These are phyloP conservation scores for Magallana gigas DNA, from an alignment of 1,140 invertebrate genomes.

Conservation along the genomic window DNA sequence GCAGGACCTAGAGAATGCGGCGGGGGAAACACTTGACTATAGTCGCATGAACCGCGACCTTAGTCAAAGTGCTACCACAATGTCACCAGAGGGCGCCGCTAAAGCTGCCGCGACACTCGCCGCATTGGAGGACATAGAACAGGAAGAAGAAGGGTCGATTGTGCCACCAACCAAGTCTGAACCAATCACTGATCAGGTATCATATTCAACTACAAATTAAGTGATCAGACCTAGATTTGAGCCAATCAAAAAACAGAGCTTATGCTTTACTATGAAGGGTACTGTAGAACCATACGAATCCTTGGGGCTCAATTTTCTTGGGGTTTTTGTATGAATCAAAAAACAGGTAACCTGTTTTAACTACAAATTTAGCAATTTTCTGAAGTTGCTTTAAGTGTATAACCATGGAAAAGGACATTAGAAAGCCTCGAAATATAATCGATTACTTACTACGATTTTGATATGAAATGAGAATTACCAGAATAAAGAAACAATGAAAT, in stretches of 20 bases:
- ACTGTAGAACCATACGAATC: no score
- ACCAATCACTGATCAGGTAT: conserved; percentile 12
- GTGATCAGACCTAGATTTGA: not conserved
- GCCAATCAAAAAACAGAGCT: not conserved
- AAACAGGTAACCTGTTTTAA: not conserved
- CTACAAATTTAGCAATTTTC: not conserved
- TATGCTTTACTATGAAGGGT: not conserved
- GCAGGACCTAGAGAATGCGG: conserved; percentile 72
- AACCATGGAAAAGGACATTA: no score
- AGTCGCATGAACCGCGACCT: conserved; percentile 71
- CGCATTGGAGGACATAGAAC: conserved; percentile 62
- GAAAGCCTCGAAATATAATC: no score
- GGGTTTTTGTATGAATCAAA: no score
- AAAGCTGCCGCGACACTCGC: conserved; percentile 62
- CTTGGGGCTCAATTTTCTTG: no score
- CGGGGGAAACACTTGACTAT: conserved; percentile 71
- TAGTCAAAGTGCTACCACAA: conserved; percentile 70
- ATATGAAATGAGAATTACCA: no score
- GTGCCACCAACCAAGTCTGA: not conserved
- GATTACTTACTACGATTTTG: no score
- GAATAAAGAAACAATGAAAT: no score
- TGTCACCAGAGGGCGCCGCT: conserved; percentile 68
- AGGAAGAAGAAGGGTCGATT: conserved; percentile 47
- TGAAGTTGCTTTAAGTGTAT: no score
- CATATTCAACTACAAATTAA: not conserved